Percentiles rank a stretch among this genome's conserved stretches.
These are phyloP conservation scores for Tadarida brasiliensis DNA, from an alignment of 2,797 vertebrate genomes.

Conservation along the genomic window DNA sequence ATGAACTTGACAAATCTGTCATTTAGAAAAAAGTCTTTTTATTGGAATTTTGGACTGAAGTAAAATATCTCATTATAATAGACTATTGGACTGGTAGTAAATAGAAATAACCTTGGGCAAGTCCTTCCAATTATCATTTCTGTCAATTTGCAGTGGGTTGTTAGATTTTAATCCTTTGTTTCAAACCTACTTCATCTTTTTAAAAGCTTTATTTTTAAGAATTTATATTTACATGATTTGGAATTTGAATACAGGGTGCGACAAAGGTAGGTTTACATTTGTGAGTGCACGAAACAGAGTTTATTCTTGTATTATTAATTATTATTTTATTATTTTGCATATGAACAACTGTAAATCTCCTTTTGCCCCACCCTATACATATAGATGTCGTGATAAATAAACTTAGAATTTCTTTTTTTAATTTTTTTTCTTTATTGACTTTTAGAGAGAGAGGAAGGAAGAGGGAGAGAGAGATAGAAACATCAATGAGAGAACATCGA, in stretches of 20 bases:
- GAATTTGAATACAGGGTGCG: neutral
- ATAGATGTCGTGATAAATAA: neutral
- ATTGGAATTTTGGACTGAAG: constrained; percentile 11
- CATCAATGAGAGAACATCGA: too few relatives aligned
- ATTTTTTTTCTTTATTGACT: too few relatives aligned
- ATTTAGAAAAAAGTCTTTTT: constrained; percentile 28
- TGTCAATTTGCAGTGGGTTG: neutral
- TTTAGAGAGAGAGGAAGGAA: too few relatives aligned
- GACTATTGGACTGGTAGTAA: neutral
- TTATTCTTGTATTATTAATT: neutral
- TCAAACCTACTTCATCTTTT: neutral
- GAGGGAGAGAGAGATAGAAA: too few relatives aligned
- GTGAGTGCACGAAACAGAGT: neutral
- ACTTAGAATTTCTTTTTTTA: neutral
- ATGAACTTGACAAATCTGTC: neutral
- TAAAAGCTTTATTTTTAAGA: neutral
- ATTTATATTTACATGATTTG: neutral
- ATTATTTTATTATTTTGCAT: neutral
- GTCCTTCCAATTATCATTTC: neutral
- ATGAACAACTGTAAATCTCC: neutral
- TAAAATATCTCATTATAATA: neutral
- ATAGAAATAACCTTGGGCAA: neutral
- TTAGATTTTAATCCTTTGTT: neutral
- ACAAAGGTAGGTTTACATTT: neutral
- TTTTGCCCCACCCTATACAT: neutral